A percentile compares a stretch with the other conserved stretches of the same genome.
These are phyloP conservation scores for Heteromormyrus szaboi DNA, from an alignment of 2,797 vertebrate genomes.

Conservation along the genomic window DNA sequence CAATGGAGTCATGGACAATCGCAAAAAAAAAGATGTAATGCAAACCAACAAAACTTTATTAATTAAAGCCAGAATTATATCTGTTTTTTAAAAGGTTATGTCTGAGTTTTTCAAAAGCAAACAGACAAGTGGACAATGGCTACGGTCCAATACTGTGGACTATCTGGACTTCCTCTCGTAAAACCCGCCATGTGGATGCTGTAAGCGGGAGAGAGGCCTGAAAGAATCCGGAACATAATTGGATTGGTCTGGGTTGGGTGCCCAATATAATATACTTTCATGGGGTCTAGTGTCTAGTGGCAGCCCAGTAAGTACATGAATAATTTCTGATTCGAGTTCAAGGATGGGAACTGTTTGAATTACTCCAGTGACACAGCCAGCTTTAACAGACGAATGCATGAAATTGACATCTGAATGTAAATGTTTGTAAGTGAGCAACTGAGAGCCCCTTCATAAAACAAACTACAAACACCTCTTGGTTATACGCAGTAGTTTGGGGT, in stretches of 20 bases:
- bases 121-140: not conserved
- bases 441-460: not conserved
- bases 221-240: not conserved
- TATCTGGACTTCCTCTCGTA: not conserved
- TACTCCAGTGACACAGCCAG: not conserved
- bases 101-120: not conserved
- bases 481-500: not conserved
- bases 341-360: not conserved
- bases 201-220: not conserved
- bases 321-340: not conserved
- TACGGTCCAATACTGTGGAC: not conserved
- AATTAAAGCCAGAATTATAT: not conserved
- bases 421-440: not conserved
- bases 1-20: not conserved
- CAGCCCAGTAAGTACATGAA: not conserved
- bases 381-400: not conserved
- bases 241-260: not conserved
- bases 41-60: not conserved
- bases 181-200: not conserved
- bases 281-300: not conserved
- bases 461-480: not conserved
- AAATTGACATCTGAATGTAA: not conserved
- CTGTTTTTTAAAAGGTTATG: not conserved
- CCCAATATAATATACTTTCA: not conserved
- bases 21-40: not conserved